Evolutionary conservation across 2,113 vertebrate species (phyloP).

Genomic region (Sapajus apella): DNA sequence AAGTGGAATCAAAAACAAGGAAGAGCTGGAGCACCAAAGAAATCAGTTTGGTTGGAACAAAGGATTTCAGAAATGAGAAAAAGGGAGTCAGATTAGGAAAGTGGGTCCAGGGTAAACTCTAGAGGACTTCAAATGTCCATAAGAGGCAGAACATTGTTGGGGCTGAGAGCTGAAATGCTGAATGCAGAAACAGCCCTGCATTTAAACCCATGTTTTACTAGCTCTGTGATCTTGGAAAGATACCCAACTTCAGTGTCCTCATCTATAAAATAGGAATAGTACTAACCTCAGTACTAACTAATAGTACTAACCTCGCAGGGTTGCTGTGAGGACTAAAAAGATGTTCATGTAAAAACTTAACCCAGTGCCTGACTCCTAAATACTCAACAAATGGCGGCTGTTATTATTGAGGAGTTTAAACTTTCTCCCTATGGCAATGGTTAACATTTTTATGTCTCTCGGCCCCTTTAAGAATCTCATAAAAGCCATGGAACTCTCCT

Average conservation of each 20-base stretch:
- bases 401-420: neutral
- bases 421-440: neutral
- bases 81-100: neutral
- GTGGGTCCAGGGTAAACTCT: neutral
- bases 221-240: neutral
- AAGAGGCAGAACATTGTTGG: neutral
- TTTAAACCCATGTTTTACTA: neutral
- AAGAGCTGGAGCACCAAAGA: neutral
- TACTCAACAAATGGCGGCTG: neutral
- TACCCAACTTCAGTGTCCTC: neutral
- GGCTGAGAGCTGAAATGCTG: neutral
- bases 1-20: neutral
- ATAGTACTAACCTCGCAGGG: neutral
- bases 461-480: neutral
- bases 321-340: neutral
- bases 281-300: too few relatives aligned
- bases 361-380: neutral
- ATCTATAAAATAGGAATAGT: neutral
- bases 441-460: neutral
- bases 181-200: neutral
- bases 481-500: neutral
- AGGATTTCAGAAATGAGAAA: neutral
- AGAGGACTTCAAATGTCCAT: neutral
- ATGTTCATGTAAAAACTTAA: neutral
- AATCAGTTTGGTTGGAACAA: neutral